Evolutionary conservation across 23 tunicate genomes (phyloP).

Genomic region (Clavelina lepadiformis): DNA sequence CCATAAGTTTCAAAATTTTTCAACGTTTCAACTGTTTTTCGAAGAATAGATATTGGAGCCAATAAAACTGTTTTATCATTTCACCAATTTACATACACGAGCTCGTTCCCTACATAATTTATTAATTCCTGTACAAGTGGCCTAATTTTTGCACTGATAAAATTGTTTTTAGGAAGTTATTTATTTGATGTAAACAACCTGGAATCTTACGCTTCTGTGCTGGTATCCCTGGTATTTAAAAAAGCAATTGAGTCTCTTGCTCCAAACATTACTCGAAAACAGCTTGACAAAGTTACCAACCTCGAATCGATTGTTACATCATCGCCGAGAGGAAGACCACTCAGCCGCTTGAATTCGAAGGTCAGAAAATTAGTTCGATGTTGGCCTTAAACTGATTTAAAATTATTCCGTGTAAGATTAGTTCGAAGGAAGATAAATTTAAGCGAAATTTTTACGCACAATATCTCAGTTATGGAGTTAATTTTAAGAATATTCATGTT

Average conservation of each 20-base stretch:
- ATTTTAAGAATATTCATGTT: too few species aligned
- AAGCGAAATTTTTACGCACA: too few species aligned
- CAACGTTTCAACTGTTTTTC: background rate
- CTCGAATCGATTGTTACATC: constrained; percentile 17
- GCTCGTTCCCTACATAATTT: too few species aligned
- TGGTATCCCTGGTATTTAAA: constrained; percentile 46
- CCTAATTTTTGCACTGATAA: background rate
- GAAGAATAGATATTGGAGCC: too few species aligned
- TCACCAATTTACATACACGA: too few species aligned
- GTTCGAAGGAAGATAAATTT: too few species aligned
- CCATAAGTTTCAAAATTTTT: too few species aligned
- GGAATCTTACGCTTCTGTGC: constrained; percentile 43
- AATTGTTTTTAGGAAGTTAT: constrained; percentile 6
- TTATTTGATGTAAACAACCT: constrained; percentile 18
- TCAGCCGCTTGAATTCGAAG: constrained; percentile 11
- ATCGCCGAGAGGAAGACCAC: constrained; percentile 14
- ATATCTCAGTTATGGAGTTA: too few species aligned
- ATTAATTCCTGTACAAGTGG: background rate
- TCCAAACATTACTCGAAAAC: constrained; percentile 1
- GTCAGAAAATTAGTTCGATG: constrained; percentile 6
- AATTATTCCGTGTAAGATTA: too few species aligned
- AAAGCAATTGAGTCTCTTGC: constrained; percentile 24
- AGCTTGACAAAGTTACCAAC: constrained; percentile 24
- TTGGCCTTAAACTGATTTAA: too few species aligned
- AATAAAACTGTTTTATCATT: too few species aligned